Evolutionary conservation across 2,888 invertebrate species (phyloP), one percentile per base, ranked within the genome.

Genomic region (Trichopoda pennipes): DNA sequence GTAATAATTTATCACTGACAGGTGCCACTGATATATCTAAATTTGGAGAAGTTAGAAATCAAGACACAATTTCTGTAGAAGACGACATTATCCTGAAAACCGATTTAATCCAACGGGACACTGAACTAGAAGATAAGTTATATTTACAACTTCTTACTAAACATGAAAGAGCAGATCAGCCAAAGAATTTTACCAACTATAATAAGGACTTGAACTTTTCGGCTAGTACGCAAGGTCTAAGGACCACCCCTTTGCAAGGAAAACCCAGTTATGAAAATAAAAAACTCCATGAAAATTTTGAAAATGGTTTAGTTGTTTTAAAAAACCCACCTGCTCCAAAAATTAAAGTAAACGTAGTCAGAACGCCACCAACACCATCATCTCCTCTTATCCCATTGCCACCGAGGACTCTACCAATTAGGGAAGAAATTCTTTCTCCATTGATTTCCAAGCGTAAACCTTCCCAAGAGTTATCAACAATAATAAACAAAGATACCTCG

Each of bases 381-480:
- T 86, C 88, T 2, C 88, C 89, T 0, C 85, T 88, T 0, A 61
- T 89, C 63, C 89, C 88, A 0, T 73, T 88, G 61, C 88, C 90
- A 28, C 87, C 89, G 6, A 85, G 90, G 9, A 86, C 87, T 2
- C 87, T 89, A 3, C 87, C 89, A 0, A 87, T 86, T 23, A 93
- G 93, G 42, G 93, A 93, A 61, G 94, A 94, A 79, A 92, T 93
- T 83, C 92, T 95, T 35, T 96, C 96, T 0, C 96, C 96, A 0
- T 87, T 96, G 73, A 96, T 96, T 0, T 97, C 97, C 0, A 97
- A 96, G 89, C 93, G 96, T 8, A 85, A 78, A 51, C 44, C 74
- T 9, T 83, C 81, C 17, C 73, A 79, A 51, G 84, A 85, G 35
- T 23, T 73, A 14, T 23, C 16, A n/a, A 32, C 53, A 23, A 17